Conservation (phyloP, 2,888 invertebrate genomes). For the Drosophila monieri region DNA sequence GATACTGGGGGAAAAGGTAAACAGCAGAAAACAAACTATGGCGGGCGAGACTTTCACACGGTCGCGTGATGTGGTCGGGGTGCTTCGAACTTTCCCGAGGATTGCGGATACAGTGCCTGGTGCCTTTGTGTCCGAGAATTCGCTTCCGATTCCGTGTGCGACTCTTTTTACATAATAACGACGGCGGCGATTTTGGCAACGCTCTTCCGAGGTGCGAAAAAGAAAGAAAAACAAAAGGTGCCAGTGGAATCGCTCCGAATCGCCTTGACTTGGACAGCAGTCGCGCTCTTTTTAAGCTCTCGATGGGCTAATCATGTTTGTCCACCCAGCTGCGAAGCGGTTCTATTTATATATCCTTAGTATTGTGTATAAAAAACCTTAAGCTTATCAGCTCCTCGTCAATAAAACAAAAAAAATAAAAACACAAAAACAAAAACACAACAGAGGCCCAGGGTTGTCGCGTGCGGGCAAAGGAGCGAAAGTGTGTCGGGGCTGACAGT, state of each 20-base stretch:
- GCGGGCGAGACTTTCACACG: slow-evolving; percentile 29
- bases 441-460: slow-evolving; percentile 13
- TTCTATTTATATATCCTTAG: slow-evolving; percentile 38
- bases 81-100: slow-evolving; percentile 17
- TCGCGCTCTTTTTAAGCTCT: slow-evolving; percentile 41
- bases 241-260: slow-evolving; percentile 2
- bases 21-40: slow-evolving; percentile 24
- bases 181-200: slow-evolving; percentile 20
- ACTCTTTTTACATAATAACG: slow-evolving; percentile 40
- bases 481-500: background rate
- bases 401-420: slow-evolving; percentile 30
- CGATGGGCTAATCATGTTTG: slow-evolving; percentile 38
- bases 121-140: slow-evolving; percentile 33
- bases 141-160: slow-evolving; percentile 28
- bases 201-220: slow-evolving; percentile 9
- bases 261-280: slow-evolving; percentile 7
- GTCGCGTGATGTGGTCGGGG: slow-evolving; percentile 23
- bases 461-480: background rate
- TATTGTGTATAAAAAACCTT: slow-evolving; percentile 11
- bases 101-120: slow-evolving; percentile 6
- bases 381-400: slow-evolving; percentile 27
- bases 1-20: slow-evolving; percentile 1
- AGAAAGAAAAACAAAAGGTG: slow-evolving; percentile 5
- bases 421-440: slow-evolving; percentile 35
- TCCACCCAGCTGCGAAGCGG: slow-evolving; percentile 28